Base-by-base conservation (phyloP, 2,888 invertebrate genomes). In the Amblyjoppa fuscipennis region DNA sequence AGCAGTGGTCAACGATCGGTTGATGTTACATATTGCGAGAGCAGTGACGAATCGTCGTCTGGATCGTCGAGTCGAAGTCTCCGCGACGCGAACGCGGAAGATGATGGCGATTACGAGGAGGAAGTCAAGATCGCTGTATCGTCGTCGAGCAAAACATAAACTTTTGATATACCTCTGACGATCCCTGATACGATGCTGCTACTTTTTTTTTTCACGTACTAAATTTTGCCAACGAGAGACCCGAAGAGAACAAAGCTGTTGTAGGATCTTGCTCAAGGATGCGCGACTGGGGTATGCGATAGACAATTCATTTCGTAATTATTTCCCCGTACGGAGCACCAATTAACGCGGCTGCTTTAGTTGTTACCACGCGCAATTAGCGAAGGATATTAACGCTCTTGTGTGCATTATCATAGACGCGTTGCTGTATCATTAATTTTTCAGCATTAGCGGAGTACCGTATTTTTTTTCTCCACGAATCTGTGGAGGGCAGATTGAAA, bases 261-360 rank as follows among this genome's bases (percentile, higher is more conserved):
- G 71, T 66, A 78, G 69, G 82, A 84, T 84, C 83, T 87, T 87
- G 25, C 68, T 87, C 88, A 86, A 75, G 88, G 87, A 88, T 87
- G 87, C 82, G 87, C 76, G 82, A 82, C 73, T 61, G 13, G 64
- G 31, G 34, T 74, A 64, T 74, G 66, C 87, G 83, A 85, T 83
- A 76, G 69, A 82, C 75, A 85, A 82, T 87, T 87, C 85, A 87
- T 88, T 84, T 83, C 74, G 78, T 68, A 84, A 87, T 85, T 86
- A 88, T 80, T 82, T 83, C 77, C 61, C 69, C 70, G 45, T 51
- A 28, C 61, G 45, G 70, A 73, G 83, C 81, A 70, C 77, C 81
- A 88, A 87, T 88, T 87, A 88, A 83, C 78, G 68, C 38, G 51
- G 80, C 73, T 83, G n/a, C 83, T 76, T 79, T 69, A 77, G 61